These are phyloP conservation scores for Drosophila seguyi DNA, from an alignment of 1,140 invertebrate genomes.

Conservation along the genomic window DNA sequence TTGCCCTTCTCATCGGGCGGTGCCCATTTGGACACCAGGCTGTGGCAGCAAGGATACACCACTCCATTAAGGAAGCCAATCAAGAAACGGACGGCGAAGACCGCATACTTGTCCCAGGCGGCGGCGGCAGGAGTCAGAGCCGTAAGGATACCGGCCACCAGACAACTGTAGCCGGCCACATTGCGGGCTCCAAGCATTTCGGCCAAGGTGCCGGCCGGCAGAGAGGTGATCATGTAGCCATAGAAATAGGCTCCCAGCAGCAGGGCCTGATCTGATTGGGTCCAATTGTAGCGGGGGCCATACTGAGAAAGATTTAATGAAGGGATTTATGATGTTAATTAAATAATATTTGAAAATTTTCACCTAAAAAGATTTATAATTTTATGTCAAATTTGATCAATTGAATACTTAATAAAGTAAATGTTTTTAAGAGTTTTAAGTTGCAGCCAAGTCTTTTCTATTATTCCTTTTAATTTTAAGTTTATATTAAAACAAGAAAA, in stretches of 20 bases:
- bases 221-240: slow-evolving; percentile 87
- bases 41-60: slow-evolving; percentile 90
- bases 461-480: no score
- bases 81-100: slow-evolving; percentile 88
- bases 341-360: not conserved
- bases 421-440: not conserved
- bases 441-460: not conserved
- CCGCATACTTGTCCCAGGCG: slow-evolving; percentile 87
- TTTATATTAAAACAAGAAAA: no score
- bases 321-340: not conserved
- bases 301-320: slow-evolving; percentile 75
- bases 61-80: slow-evolving; percentile 89
- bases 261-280: slow-evolving; percentile 87
- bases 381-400: not conserved
- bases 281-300: slow-evolving; percentile 88
- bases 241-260: slow-evolving; percentile 90
- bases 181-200: slow-evolving; percentile 91
- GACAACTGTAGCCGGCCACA: slow-evolving; percentile 87
- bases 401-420: not conserved
- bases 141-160: slow-evolving; percentile 89
- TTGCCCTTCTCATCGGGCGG: slow-evolving; percentile 92
- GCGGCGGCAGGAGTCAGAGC: slow-evolving; percentile 89
- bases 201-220: slow-evolving; percentile 90
- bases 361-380: no score
- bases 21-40: slow-evolving; percentile 90